Base-by-base conservation (phyloP, 2,113 vertebrate genomes). In the Ptilorrhoa leucosticta region DNA sequence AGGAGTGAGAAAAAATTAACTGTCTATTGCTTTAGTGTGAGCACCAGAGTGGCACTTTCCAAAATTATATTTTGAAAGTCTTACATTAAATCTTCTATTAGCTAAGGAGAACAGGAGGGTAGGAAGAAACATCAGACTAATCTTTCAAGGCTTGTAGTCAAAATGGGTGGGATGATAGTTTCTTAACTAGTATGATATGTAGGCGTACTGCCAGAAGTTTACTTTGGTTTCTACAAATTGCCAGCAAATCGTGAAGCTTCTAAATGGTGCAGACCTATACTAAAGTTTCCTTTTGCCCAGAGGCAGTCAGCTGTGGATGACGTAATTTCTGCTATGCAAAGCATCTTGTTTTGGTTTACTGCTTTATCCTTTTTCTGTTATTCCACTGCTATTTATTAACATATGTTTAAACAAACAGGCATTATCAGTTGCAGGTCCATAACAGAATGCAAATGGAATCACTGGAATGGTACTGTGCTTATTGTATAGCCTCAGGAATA, bases 241-340 rank as follows among this genome's bases (percentile, higher is more conserved):
- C 90, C 89, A 96, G 79, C 83, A 93, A 94, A 82, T 88, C 37
- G 7, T 0, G 4, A 86, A 73, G 44, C 83, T 95, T 93, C 82
- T 96, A 96, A 91, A 66, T 82, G 57, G 45, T 93, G 42, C 58
- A 93, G 61, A 87, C 88, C 83, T 87, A 53, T 60, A 33, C 69
- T 90, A 73, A 57, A 91, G 48, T 71, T 87, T 94, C 60, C 72
- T 87, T 96, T 83, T 96, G 66, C 88, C 95, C 77, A 75, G 71
- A 90, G 75, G 42, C 83, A 96, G 90, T 96, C 81, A 97, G 89
- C 83, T 97, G 96, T 95, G 81, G 75, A 95, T 96, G 75, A 97
- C 96, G 78, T 96, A 6, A 96, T 95, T 94, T 58, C 60, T 95
- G 90, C 87, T 97, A 95, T 96, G 91, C 90, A 81, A 97, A 89